Conservation (phyloP, 1,140 invertebrate genomes). For the Drosophila ambigua region DNA sequence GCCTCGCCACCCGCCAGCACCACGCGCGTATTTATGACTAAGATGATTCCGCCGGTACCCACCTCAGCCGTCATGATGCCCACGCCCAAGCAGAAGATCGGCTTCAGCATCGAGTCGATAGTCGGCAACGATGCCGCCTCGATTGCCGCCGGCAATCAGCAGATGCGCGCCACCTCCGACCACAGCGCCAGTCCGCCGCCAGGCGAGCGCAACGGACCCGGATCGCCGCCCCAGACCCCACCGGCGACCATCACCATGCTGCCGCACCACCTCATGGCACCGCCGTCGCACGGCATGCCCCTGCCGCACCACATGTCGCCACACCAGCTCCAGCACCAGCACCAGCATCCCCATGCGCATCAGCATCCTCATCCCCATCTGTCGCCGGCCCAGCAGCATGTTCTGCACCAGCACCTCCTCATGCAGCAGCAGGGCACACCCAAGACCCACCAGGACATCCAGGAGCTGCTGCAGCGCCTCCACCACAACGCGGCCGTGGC, state of each 20-base stretch:
- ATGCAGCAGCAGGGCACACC: slow-evolving; percentile 65
- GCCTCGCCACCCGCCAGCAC: slow-evolving; percentile 55
- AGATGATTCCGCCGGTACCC: slow-evolving; percentile 84
- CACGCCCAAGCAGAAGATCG: slow-evolving; percentile 96
- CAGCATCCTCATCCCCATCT: slow-evolving; percentile 62
- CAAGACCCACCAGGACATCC: slow-evolving; percentile 75
- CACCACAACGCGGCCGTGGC: slow-evolving; percentile 70
- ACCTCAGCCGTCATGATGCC: slow-evolving; percentile 89
- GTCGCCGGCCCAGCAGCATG: slow-evolving; percentile 73
- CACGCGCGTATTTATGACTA: slow-evolving; percentile 83
- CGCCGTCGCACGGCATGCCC: slow-evolving; percentile 49
- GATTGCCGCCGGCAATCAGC: slow-evolving; percentile 50
- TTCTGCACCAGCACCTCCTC: slow-evolving; percentile 69
- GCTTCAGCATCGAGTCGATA: slow-evolving; percentile 97
- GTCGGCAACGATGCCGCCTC: slow-evolving; percentile 87
- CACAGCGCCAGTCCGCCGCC: slow-evolving; percentile 46
- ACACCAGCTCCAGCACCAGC: background rate
- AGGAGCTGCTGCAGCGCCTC: slow-evolving; percentile 74
- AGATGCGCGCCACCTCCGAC: slow-evolving; percentile 43
- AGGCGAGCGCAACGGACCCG: slow-evolving; percentile 62
- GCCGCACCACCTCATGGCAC: slow-evolving; percentile 67
- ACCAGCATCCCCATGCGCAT: slow-evolving; percentile 38
- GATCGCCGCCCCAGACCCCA: slow-evolving; percentile 77
- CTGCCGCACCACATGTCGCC: slow-evolving; percentile 54
- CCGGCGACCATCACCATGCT: slow-evolving; percentile 57